These are phyloP conservation scores for Acanthosepion pharaonis DNA, from an alignment of 2,888 invertebrate genomes.

Conservation along the genomic window DNA sequence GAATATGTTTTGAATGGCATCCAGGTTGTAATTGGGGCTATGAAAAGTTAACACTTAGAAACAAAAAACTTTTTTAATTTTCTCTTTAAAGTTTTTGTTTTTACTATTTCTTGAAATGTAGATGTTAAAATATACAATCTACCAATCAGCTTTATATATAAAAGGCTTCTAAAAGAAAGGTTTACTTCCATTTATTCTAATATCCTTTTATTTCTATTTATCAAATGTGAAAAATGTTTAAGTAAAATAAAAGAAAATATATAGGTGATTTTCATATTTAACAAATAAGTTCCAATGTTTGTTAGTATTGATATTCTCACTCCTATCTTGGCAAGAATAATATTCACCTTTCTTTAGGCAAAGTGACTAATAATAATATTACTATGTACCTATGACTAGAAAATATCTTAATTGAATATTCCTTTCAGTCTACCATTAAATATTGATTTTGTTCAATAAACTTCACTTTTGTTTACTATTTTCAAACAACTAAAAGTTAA, in stretches of 20 bases:
- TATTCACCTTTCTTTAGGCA: no score
- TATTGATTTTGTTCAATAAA: background rate
- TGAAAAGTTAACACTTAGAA: background rate
- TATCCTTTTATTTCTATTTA: background rate
- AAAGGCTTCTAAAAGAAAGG: background rate
- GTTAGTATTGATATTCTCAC: background rate
- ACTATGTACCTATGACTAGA: background rate
- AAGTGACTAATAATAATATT: no score
- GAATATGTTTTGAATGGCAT: slow-evolving; percentile 7
- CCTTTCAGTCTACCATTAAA: background rate
- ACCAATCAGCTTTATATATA: background rate
- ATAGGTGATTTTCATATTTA: background rate
- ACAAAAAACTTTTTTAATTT: background rate
- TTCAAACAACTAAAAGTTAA: background rate
- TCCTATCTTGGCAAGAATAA: no score
- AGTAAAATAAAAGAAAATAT: background rate
- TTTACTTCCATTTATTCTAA: background rate
- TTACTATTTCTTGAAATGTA: slow-evolving; percentile 4
- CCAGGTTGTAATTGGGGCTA: slow-evolving; percentile 4
- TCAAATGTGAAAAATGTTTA: background rate
- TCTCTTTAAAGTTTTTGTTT: background rate
- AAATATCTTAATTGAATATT: background rate
- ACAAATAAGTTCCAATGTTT: background rate
- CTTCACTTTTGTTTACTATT: background rate
- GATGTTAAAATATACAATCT: background rate